Percentiles rank a stretch among this genome's conserved stretches.
phyloP scores from a whole-genome alignment of 2,113 vertebrate species.

The Notechis scutatus region DNA sequence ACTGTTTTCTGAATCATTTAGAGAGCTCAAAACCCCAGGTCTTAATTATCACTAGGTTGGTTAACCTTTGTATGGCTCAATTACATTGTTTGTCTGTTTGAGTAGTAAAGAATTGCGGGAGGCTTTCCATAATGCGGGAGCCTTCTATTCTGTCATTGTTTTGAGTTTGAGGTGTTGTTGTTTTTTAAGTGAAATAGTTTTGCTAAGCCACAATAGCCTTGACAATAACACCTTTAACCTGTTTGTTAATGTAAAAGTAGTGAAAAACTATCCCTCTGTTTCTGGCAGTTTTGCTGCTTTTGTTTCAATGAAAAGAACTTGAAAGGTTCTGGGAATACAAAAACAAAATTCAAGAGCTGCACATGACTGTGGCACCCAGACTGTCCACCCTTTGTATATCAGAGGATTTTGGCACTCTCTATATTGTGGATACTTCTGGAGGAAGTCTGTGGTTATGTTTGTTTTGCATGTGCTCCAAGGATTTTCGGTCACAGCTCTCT shows the following conservation, averaged over 20 bases:
- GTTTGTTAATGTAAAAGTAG: background rate
- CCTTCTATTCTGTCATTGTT: background rate
- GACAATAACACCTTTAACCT: background rate
- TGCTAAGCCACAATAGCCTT: background rate
- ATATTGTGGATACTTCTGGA: background rate
- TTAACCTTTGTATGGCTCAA: background rate
- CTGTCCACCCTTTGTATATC: background rate
- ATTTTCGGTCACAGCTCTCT: slow-evolving; percentile 23
- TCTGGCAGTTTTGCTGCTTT: background rate
- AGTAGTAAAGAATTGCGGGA: background rate
- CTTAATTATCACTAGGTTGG: background rate
- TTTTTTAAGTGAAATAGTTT: background rate
- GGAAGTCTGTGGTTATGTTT: background rate
- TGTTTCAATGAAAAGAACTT: background rate
- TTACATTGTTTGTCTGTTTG: background rate
- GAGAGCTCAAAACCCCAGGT: background rate
- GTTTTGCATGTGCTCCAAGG: background rate
- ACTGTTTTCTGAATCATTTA: background rate
- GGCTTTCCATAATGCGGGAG: background rate
- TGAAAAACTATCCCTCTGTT: background rate
- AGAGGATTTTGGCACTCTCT: background rate
- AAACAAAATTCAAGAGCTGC: background rate
- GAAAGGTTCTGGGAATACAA: background rate
- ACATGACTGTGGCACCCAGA: background rate
- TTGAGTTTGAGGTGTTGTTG: background rate